These are phyloP conservation scores for Penaeus vannamei DNA, from an alignment of 1,140 invertebrate species.

Conservation along the genomic window DNA sequence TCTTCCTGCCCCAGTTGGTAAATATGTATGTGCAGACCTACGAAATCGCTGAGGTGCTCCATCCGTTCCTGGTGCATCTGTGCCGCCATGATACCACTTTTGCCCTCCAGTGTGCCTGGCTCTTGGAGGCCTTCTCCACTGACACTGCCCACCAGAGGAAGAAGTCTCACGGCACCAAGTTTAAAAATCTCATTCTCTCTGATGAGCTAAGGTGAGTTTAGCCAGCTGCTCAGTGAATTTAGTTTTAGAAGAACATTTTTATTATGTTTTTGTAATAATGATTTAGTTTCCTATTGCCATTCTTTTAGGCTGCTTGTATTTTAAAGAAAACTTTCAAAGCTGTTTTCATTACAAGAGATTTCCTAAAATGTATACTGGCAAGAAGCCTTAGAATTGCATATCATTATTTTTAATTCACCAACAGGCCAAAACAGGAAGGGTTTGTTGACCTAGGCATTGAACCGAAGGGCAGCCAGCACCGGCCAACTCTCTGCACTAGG, in stretches of 20 bases:
- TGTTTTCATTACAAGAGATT: too few relatives aligned
- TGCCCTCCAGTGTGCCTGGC: conserved; percentile 94
- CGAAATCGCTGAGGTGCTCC: conserved; percentile 94
- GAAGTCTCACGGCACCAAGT: conserved; percentile 88
- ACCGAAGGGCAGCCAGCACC: neutral
- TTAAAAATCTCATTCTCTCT: conserved; percentile 89
- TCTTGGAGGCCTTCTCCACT: conserved; percentile 93
- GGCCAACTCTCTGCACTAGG: conserved; percentile 57
- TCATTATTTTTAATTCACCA: too few relatives aligned
- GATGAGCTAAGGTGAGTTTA: conserved; percentile 83
- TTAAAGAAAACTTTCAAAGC: too few relatives aligned
- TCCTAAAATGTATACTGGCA: too few relatives aligned
- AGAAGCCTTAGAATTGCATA: too few relatives aligned
- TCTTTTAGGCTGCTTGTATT: too few relatives aligned
- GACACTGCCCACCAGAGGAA: conserved; percentile 82
- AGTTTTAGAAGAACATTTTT: too few relatives aligned
- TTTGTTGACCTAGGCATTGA: neutral
- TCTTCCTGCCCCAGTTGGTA: conserved; percentile 97
- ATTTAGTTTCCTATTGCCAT: too few relatives aligned
- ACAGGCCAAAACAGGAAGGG: conserved; percentile 10
- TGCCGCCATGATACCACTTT: conserved; percentile 96
- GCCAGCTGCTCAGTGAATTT: too few relatives aligned
- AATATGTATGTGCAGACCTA: conserved; percentile 99
- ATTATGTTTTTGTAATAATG: too few relatives aligned
- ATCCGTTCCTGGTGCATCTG: conserved; percentile 94